Base-by-base conservation (phyloP, 2,113 vertebrate genomes). In the Murina feae region DNA sequence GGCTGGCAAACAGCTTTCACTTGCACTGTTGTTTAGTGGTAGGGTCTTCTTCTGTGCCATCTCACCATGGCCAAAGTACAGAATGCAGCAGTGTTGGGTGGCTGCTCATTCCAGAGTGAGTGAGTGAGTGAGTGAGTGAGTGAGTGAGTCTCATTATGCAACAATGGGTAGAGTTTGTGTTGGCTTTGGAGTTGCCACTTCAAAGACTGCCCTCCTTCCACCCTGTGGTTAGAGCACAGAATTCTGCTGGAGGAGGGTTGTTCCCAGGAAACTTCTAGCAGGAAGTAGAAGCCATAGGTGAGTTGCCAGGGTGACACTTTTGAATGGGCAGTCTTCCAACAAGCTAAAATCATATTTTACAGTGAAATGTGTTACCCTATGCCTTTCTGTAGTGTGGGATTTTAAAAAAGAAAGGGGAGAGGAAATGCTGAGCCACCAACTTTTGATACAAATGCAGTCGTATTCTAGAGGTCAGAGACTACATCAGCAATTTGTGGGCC, bases 251-350 rank as follows among this genome's bases (percentile, higher is more conserved):
- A 75, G 3, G 5, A 86, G 8, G 12, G 1, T 28, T 55, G 35
- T 75, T 35, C 49, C 49, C 47, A 51, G 66, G 32, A 76, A 37
- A 81, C 60, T 51, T 5, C 16, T 81, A 1, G 53, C 86, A 49
- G 71, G 55, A 65, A 81, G 32, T 25, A 21, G 47, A 81, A 93
- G 32, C 47, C 16, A 13, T 47, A 30, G 9, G 39, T 98, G 97
- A 97, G 97, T 96, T 97, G 96, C 95, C 82, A 96, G 92, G 96
- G 97, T 98, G 96, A 92, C 96, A 80, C 96, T 98, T 98, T 97
- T 98, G 60, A 98, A 97, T 96, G 97, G 98, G 92, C 86, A 97
- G 83, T 93, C 97, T 98, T 97, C 98, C 98, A 98, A 63, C 78
- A 95, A 97, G 95, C 95, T 97, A 96, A 92, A 91, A 94, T 97